Base-by-base conservation (phyloP, 2,113 vertebrate genomes). In the Syrmaticus mikado region DNA sequence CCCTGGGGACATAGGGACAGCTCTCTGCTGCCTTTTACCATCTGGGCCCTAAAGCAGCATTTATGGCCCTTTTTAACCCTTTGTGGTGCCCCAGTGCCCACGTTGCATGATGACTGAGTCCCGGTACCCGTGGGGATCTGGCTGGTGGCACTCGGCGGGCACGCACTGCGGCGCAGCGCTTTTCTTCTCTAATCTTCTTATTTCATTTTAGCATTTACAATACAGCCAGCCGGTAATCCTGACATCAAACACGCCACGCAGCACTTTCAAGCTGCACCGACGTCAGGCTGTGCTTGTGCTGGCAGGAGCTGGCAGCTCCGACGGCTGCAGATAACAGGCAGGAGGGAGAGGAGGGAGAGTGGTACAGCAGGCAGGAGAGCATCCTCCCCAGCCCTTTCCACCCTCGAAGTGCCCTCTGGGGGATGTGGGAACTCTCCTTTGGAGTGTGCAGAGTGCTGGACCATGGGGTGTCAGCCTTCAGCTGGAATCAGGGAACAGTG, bases 161-260 rank as follows among this genome's bases (percentile, higher is more conserved):
- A 4, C 32, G 13, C 22, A 61, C 94, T 96, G 95, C 34, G 4
- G 94, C 92, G 90, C 91, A 27, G 80, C 38, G 67, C 96, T 94
- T 95, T 95, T 95, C 96, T 94, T 79, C 87, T 91, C 96, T 95
- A 97, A 97, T 96, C 97, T 96, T 86, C 96, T 97, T 97, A 96
- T 94, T 96, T 94, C 97, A 96, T 95, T 93, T 96, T 75, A 94
- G 96, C 96, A 93, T 97, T 94, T 96, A 95, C 94, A 96, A 94
- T 95, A 88, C 94, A 93, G 74, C 74, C 96, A 94, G 96, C 96
- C 90, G 28, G 75, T 96, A 96, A 97, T 95, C 97, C 97, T 82
- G 96, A 94, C 97, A 96, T 96, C 97, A 96, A 96, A 96, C 97
- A 95, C 86, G 61, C 91, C 94, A 90, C 75, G 82, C 82, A 27